Base-by-base conservation (phyloP, 1,140 invertebrate species). In the Philaenus spumarius region DNA sequence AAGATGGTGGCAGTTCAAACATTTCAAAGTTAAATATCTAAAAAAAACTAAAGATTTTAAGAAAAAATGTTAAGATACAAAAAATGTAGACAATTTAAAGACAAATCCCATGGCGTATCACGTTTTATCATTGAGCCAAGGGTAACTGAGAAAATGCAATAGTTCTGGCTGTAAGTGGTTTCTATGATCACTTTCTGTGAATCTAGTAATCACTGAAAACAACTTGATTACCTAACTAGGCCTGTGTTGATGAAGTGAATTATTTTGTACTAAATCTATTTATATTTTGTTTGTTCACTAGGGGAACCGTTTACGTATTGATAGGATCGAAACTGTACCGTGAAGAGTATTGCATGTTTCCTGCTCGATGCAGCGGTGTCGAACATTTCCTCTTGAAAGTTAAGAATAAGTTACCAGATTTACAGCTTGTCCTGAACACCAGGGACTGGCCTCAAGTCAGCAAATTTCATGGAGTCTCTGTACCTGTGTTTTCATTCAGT, bases 401-500 rank as follows among this genome's bases (percentile, higher is more conserved):
- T 40, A 71, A 79, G 50, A 62, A 72, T 14, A 79, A 85, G 58
- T 68, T 95, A 47, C 82, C 89, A 2, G 81, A 98, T 70, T 85
- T 89, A 76, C 94, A 97, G 71, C 74, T 97, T 47, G 76, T 94
- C 30, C 74, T 98, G 1, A 98, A 98, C 71, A 89, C 87, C 0
- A 79, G 90, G 59, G 95, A 98, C 72, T 97, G 90, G 84, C 95
- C 95, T 14, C 92, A 96, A 76, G 78, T 89, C 3, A 80, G 80
- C 59, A 78, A 75, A 63, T 71, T 79, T 56, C 51, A 58, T 22
- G 77, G 80, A 1, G 72, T 78, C 62, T 77, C 79, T 22, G 68
- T 84, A 35, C 95, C 95, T 19, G 79, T 97, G 22, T 91, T 97
- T 71, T 97, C 94, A 7, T 97, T 98, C 68, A 97, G 94, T 72